phyloP scores from a whole-genome alignment of 2,888 invertebrate genomes.

The Agrotis ipsilon region DNA sequence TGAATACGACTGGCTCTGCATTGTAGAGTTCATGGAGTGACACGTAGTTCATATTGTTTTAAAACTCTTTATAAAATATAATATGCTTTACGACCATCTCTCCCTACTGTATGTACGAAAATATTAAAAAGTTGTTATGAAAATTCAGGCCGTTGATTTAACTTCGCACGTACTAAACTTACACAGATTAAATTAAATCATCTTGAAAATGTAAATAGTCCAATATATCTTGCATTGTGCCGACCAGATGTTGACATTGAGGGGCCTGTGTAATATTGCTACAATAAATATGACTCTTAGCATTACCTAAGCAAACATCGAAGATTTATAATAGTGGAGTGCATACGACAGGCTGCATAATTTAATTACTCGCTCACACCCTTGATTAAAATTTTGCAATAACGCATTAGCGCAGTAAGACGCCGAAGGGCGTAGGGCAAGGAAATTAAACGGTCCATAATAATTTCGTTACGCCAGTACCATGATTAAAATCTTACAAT shows the following conservation, averaged over 20 bases:
- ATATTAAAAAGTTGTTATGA: background rate
- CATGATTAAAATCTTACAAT: slow-evolving; percentile 90
- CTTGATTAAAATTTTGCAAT: slow-evolving; percentile 90
- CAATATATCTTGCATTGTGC: slow-evolving; percentile 29
- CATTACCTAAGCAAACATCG: slow-evolving; percentile 79
- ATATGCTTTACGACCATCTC: slow-evolving; percentile 1
- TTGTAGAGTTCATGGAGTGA: slow-evolving; percentile 37
- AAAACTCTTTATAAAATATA: slow-evolving; percentile 19
- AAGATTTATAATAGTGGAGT: slow-evolving; percentile 87
- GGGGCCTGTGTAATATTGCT: slow-evolving; percentile 54
- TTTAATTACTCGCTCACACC: slow-evolving; percentile 89
- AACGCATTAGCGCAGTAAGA: slow-evolving; percentile 86
- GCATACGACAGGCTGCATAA: slow-evolving; percentile 91
- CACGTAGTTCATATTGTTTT: slow-evolving; percentile 34
- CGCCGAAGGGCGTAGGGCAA: slow-evolving; percentile 84
- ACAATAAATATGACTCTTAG: slow-evolving; percentile 63
- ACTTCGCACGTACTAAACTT: background rate
- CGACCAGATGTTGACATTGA: slow-evolving; percentile 69
- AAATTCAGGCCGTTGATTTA: slow-evolving; percentile 3
- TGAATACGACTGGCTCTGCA: slow-evolving; percentile 61
- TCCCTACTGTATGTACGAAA: background rate
- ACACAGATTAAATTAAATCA: slow-evolving; percentile 27
- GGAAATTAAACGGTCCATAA: slow-evolving; percentile 90
- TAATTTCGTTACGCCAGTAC: slow-evolving; percentile 87
- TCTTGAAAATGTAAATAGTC: slow-evolving; percentile 51